Evolutionary conservation across 2,113 vertebrate genomes (phyloP).

Genomic region (Megalops atlanticus): DNA sequence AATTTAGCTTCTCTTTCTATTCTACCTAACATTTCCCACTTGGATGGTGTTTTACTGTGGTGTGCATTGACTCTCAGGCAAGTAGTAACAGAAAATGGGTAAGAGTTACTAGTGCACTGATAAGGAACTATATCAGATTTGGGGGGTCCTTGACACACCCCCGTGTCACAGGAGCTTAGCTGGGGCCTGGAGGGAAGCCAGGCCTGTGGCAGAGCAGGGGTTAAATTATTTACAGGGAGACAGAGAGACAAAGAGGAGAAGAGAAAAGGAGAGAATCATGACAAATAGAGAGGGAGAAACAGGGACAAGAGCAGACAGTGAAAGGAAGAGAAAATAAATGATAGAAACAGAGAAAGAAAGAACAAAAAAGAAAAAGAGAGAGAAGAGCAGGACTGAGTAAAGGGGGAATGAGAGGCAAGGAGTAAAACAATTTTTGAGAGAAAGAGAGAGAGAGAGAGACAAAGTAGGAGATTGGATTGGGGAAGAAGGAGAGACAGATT

Average conservation of each 20-base stretch:
- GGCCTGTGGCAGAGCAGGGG: not conserved
- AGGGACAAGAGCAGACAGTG: constrained; percentile 2
- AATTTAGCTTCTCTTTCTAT: too few relatives aligned
- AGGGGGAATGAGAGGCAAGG: not conserved
- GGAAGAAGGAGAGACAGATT: constrained; percentile 55
- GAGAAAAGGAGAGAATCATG: not conserved
- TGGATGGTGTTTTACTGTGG: not conserved
- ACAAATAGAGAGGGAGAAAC: constrained; percentile 3
- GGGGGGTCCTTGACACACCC: not conserved
- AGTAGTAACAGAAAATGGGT: not conserved
- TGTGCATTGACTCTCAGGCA: not conserved
- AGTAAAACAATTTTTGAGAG: too few relatives aligned
- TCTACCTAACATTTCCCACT: constrained; percentile 16
- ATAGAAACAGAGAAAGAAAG: not conserved
- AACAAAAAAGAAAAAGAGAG: not conserved
- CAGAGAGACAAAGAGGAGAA: not conserved
- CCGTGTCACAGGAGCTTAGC: not conserved
- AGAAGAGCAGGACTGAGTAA: not conserved
- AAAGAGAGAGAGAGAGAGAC: constrained; percentile 40
- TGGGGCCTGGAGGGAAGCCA: constrained; percentile 20
- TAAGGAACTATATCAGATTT: not conserved
- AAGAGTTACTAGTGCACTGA: not conserved
- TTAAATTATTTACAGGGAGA: constrained; percentile 25
- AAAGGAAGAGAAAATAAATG: constrained; percentile 21
- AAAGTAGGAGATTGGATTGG: constrained; percentile 37